Evolutionary conservation across 2,113 vertebrate genomes (phyloP).

Genomic region (Gymnocephalus cernua): DNA sequence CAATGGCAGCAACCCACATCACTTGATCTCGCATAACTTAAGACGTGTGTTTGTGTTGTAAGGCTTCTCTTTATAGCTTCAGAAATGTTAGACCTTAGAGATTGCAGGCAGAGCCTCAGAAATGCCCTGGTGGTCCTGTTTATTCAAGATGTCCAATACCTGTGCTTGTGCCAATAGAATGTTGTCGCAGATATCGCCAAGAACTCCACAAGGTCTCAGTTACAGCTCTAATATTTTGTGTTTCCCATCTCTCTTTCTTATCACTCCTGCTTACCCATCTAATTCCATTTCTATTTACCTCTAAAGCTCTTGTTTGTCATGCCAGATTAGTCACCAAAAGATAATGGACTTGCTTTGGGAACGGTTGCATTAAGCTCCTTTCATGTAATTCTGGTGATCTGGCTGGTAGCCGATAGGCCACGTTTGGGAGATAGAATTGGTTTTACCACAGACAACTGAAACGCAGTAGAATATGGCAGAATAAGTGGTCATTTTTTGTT

Average conservation of each 20-base stretch:
- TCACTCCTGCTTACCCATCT: neutral
- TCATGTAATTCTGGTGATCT: constrained; percentile 31
- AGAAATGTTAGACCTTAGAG: constrained; percentile 5
- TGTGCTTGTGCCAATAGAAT: neutral
- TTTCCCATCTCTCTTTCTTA: neutral
- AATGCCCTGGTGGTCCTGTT: neutral
- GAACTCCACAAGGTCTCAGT: constrained; percentile 10
- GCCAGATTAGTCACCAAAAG: constrained; percentile 54
- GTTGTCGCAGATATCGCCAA: constrained; percentile 11
- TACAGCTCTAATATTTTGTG: neutral
- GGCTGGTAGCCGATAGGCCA: neutral
- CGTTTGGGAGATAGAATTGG: constrained; percentile 24
- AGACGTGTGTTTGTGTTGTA: neutral
- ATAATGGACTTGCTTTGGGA: constrained; percentile 35
- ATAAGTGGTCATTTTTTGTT: constrained; percentile 4
- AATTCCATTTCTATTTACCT: neutral
- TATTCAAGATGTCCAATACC: neutral
- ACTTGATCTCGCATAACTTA: constrained; percentile 16
- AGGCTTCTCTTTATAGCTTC: neutral
- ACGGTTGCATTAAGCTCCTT: constrained; percentile 45
- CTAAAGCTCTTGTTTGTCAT: constrained; percentile 28
- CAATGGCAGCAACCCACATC: constrained; percentile 16
- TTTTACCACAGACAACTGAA: constrained; percentile 17
- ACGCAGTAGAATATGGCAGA: constrained; percentile 7
- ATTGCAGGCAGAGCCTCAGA: neutral